Conservation (phyloP, 2,797 vertebrate species). For the Catharus ustulatus region DNA sequence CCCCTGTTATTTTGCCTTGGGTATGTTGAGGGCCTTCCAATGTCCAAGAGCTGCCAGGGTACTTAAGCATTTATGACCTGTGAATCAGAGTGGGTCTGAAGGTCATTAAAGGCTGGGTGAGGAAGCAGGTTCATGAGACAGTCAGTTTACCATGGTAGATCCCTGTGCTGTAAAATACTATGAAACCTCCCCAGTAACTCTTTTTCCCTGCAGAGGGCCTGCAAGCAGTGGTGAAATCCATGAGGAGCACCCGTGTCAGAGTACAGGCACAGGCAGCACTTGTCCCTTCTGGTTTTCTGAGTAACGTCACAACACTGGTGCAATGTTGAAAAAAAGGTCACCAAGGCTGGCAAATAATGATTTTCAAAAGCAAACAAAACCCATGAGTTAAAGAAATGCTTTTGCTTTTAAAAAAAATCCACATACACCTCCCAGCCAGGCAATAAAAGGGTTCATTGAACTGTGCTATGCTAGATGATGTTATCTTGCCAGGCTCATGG, state of each 20-base stretch:
- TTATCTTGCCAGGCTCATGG: neutral
- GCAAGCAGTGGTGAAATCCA: neutral
- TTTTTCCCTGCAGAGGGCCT: neutral
- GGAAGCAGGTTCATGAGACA: neutral
- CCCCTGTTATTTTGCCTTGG: neutral
- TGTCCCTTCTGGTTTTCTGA: neutral
- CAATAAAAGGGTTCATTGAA: conserved; percentile 35
- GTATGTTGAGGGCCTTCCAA: neutral
- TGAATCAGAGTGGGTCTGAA: conserved; percentile 42
- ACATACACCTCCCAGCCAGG: neutral
- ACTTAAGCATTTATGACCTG: conserved; percentile 17
- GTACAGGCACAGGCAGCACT: neutral
- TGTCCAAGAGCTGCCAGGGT: neutral
- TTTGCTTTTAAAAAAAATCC: neutral
- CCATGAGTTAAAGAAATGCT: neutral
- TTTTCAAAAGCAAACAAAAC: conserved; percentile 55
- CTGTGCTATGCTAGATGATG: neutral
- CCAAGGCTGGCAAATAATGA: conserved; percentile 39
- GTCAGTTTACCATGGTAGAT: neutral
- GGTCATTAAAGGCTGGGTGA: conserved; percentile 27
- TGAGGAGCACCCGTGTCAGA: neutral
- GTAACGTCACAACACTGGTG: neutral
- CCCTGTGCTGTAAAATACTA: conserved; percentile 13
- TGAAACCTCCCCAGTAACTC: neutral
- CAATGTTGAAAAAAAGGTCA: neutral